These are phyloP conservation scores for Drosophila mayaguana DNA, from an alignment of 2,888 invertebrate genomes.

Conservation along the genomic window DNA sequence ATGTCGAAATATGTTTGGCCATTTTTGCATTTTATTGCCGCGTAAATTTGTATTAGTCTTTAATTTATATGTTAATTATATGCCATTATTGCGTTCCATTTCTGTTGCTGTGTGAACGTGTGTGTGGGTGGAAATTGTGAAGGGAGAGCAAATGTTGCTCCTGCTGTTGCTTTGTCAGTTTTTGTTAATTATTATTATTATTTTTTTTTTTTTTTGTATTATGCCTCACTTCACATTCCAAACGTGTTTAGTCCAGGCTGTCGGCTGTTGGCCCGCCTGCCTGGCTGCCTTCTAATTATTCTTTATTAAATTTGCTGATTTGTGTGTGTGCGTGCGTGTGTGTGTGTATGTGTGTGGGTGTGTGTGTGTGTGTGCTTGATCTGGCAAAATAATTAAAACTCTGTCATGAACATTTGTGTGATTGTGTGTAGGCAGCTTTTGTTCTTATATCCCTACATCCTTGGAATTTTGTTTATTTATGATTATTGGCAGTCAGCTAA, in stretches of 20 bases:
- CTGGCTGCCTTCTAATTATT: conserved; percentile 65
- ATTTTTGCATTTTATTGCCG: conserved; percentile 63
- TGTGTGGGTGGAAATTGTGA: background rate
- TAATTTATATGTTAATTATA: conserved; percentile 78
- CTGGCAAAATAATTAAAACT: conserved; percentile 67
- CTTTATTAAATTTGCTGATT: conserved; percentile 70
- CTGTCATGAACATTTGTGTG: conserved; percentile 30
- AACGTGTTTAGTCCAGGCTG: conserved; percentile 22
- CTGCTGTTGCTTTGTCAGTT: conserved; percentile 57
- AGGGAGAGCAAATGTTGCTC: conserved; percentile 15
- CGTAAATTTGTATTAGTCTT: conserved; percentile 66
- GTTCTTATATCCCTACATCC: conserved; percentile 27
- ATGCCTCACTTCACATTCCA: conserved; percentile 52
- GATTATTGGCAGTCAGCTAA: conserved; percentile 70
- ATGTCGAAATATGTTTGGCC: conserved; percentile 21
- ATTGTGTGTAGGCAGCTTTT: conserved; percentile 10
- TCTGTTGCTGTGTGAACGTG: conserved; percentile 11
- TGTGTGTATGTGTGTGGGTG: background rate
- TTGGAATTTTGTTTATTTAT: conserved; percentile 67
- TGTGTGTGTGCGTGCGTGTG: conserved; percentile 12
- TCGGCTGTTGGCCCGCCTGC: background rate
- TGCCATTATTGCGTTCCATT: conserved; percentile 55
- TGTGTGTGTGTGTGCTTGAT: conserved; percentile 18
- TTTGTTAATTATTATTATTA: conserved; percentile 78
- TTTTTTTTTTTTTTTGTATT: conserved; percentile 54